Base-by-base conservation (phyloP, 1,140 invertebrate species). In the Telenomus remus region DNA sequence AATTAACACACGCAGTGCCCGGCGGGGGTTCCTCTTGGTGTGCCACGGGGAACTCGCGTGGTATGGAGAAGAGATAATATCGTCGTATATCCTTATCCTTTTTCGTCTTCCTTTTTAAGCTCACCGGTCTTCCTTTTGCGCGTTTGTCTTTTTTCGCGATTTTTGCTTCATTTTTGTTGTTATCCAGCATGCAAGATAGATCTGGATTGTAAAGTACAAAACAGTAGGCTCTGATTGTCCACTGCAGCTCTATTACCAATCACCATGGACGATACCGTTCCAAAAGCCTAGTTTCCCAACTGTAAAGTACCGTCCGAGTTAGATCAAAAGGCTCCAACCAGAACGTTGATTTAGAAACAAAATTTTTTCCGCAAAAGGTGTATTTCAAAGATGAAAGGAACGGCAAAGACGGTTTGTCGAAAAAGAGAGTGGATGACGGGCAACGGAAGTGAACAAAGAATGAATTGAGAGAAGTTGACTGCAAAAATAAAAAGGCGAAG, bases 1-100 rank as follows among this genome's bases (percentile, higher is more conserved):
- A 88, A 88, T 88, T 88, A 88, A 88, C 87, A 86, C 86, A 87
- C 86, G 87, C 86, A 86, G 86, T 75, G 87, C 84, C 59, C 86
- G 51, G 79, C 83, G 71, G 76, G 76, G 76, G 72, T 72, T 72
- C 71, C 72, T 74, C 76, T 79, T 79, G 68, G 71, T 77, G 71
- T 78, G 72, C 68, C 60, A 78, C 72, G 56, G 76, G 65, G 79
- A 80, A 78, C 79, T 80, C 69, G 65, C 76, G 72, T 60, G 69
- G 76, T 75, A 80, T 78, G 79, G 72, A 76, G 75, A 74, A 77
- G 75, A 78, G 78, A 78, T 80, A 80, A 80, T 78, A 80, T 80
- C 76, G 69, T 76, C 72, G 65, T 80, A 80, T 69, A 78, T 80
- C 72, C 79, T 79, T 76, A 77, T 77, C 74, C 72, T 76, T 79